phyloP scores from a whole-genome alignment of 2,888 invertebrate genomes.

The Trypoxylon attenuatum region DNA sequence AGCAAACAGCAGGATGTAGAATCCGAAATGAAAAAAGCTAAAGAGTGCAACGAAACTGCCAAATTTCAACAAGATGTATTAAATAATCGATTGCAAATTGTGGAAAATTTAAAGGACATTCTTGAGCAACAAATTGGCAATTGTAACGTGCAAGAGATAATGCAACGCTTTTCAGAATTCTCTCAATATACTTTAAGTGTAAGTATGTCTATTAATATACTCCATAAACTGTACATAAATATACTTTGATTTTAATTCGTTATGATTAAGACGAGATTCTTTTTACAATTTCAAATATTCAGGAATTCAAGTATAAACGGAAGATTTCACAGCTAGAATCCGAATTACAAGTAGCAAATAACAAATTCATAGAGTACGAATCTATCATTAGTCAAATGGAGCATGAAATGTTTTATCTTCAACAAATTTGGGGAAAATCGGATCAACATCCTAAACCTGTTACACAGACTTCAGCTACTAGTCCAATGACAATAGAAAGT shows the following conservation, averaged over 20 bases:
- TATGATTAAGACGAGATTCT: neutral
- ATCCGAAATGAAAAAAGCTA: conserved; percentile 47
- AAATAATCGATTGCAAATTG: conserved; percentile 62
- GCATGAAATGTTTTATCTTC: conserved; percentile 59
- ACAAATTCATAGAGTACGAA: conserved; percentile 57
- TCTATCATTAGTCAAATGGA: conserved; percentile 59
- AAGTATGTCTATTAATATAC: conserved; percentile 26
- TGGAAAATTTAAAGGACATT: conserved; percentile 67
- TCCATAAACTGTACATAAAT: conserved; percentile 7
- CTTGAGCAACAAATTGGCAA: conserved; percentile 68
- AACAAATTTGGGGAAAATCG: conserved; percentile 59
- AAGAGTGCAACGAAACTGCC: conserved; percentile 51
- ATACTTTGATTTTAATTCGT: no score
- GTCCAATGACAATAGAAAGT: conserved; percentile 19
- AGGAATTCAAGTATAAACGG: conserved; percentile 65
- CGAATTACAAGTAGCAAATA: conserved; percentile 54
- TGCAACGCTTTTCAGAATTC: conserved; percentile 64
- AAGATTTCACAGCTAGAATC: conserved; percentile 63
- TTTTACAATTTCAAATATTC: neutral
- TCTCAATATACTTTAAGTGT: conserved; percentile 63
- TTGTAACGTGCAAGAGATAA: conserved; percentile 58
- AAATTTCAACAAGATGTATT: conserved; percentile 62
- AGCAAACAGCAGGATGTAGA: conserved; percentile 50
- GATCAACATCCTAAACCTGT: conserved; percentile 5
- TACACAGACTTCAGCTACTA: conserved; percentile 19